Conservation (phyloP, 2,888 invertebrate species). For the Beris morrisii region DNA sequence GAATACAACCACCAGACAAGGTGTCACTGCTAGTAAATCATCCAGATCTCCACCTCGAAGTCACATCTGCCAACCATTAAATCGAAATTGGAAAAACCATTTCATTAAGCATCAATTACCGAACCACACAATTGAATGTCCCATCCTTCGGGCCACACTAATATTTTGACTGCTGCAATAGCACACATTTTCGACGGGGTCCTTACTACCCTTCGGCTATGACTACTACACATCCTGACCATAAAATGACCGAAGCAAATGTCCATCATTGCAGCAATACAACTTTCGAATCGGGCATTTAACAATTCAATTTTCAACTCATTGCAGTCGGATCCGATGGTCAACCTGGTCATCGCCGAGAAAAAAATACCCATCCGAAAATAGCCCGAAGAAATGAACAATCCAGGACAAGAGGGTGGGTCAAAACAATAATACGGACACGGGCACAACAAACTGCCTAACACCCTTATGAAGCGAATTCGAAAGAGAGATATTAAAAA, state of each 20-base stretch:
- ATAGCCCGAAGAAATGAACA: not conserved
- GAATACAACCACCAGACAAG: too few species aligned
- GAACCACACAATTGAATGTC: too few species aligned
- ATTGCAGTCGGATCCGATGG: slow-evolving; percentile 22
- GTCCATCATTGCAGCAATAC: slow-evolving; percentile 37
- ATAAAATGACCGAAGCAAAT: slow-evolving; percentile 43
- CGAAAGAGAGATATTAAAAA: slow-evolving; percentile 32
- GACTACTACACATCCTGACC: slow-evolving; percentile 35
- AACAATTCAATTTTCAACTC: slow-evolving; percentile 38
- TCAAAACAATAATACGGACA: slow-evolving; percentile 30
- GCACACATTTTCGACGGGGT: too few species aligned
- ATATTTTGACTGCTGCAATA: slow-evolving; percentile 19
- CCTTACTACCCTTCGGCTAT: slow-evolving; percentile 1
- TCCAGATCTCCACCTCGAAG: too few species aligned
- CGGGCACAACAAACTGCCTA: slow-evolving; percentile 33
- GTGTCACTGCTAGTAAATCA: too few species aligned
- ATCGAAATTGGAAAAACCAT: too few species aligned
- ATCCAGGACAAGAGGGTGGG: not conserved
- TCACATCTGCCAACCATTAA: too few species aligned
- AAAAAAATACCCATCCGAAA: slow-evolving; percentile 1
- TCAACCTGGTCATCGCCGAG: slow-evolving; percentile 8
- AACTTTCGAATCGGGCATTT: slow-evolving; percentile 16
- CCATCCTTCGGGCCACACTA: not conserved
- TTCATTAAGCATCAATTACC: too few species aligned
- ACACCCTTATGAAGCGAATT: slow-evolving; percentile 15